Evolutionary conservation across 1,140 invertebrate genomes (phyloP), one percentile per base, ranked within the genome.

Genomic region (Calycopis cecrops): DNA sequence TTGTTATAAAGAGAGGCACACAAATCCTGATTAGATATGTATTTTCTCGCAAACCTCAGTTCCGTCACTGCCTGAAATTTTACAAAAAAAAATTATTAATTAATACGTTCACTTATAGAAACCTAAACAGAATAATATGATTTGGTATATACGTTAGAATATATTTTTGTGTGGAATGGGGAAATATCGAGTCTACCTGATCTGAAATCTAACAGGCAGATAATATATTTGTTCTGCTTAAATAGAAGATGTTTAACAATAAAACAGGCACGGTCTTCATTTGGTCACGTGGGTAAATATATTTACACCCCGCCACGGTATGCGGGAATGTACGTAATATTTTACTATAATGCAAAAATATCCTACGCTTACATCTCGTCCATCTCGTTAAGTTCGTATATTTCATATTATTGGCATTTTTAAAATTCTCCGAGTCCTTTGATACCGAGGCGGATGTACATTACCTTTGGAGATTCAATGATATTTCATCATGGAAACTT

Each of bases 21-120:
- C 4, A 60, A 17, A 14, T 57, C 34, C 51, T 60, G 62, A 42
- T 57, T 57, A 33, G 60, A 63, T 3, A 63, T 40, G 40, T 63
- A 63, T 50, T 63, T 60, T 21, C 44, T 51, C 9, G 58, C 48
- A n/a, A 34, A 63, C 40, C 57, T 49, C 34, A 52, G 35, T 40
- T 44, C 10, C 8, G 48, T 8, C 9, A 50, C 59, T 3, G 35
- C 44, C 57, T 59, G 53, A 21, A 59, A 57, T 10, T 10, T 4
- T 37, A 10, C 35, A 9, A 37, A 35, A n/a, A n/a, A n/a, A n/a
- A n/a, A n/a, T n/a, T n/a, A n/a, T n/a, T n/a, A n/a, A n/a, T n/a
- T n/a, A n/a, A n/a, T n/a, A n/a, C n/a, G n/a, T n/a, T n/a, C n/a
- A n/a, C n/a, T n/a, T n/a, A n/a, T n/a, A n/a, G n/a, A 28, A 28